These are phyloP conservation scores for Lates japonicus DNA, from an alignment of 2,797 vertebrate species.

Conservation along the genomic window DNA sequence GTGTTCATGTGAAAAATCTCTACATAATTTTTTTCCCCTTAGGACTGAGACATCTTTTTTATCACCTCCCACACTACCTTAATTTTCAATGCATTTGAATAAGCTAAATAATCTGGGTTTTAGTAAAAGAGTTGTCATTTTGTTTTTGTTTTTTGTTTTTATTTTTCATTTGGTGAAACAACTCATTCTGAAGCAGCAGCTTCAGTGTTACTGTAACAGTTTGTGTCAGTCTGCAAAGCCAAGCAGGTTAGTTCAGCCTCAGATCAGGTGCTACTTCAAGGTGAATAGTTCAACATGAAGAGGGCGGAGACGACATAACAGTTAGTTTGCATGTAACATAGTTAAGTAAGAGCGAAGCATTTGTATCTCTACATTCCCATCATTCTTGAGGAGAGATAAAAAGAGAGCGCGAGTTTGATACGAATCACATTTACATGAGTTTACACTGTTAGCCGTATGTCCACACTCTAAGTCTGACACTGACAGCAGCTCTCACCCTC, in stretches of 20 bases:
- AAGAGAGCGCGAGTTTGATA: not conserved
- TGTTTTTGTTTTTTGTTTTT: too few relatives aligned
- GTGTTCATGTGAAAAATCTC: not conserved
- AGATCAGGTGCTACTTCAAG: too few relatives aligned
- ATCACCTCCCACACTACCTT: not conserved
- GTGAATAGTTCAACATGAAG: not conserved
- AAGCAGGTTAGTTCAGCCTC: not conserved
- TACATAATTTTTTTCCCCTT: too few relatives aligned
- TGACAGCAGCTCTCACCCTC: too few relatives aligned
- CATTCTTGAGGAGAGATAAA: not conserved
- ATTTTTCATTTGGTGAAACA: too few relatives aligned
- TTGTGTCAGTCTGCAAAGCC: not conserved
- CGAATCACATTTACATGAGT: too few relatives aligned
- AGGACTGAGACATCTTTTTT: not conserved
- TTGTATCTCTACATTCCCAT: slow-evolving; percentile 13
- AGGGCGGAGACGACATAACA: rapidly evolving
- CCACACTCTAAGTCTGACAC: too few relatives aligned
- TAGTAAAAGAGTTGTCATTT: too few relatives aligned
- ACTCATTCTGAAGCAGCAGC: not conserved
- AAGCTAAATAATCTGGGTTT: too few relatives aligned
- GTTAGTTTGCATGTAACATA: not conserved
- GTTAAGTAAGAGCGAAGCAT: not conserved
- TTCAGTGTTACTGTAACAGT: not conserved
- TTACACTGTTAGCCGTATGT: too few relatives aligned
- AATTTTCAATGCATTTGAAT: too few relatives aligned